Base-by-base conservation (phyloP, 37 sponge, comb jelly and placozoan species). In the Mnemiopsis leidyi region DNA sequence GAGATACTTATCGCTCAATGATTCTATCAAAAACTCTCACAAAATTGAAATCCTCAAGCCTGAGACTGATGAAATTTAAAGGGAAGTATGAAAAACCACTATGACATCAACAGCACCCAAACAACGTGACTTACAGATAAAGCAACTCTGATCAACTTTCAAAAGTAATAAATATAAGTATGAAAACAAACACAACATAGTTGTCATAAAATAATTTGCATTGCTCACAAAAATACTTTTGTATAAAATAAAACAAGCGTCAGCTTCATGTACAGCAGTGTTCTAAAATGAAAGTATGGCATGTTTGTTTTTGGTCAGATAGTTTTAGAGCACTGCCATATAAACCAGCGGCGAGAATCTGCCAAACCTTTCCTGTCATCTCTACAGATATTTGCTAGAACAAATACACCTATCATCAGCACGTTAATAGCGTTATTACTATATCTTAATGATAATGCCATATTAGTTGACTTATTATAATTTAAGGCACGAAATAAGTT, bases 151-250 rank as follows among this genome's bases (percentile, higher is more conserved):
- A 48, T 48, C 61, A 48, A 48, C 61, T 48, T 48, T 48, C 61
- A 48, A 48, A 48, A 48, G 61, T 13, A 48, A 48, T 48, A 48
- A 48, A 48, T 48, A 71, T 28, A 23, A 71, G 73, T 71, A 28
- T 71, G 73, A 29, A 71, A 71, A 29, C 73, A 71, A 71, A 28
- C 25, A 71, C 73, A 71, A 71, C 73, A 71, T 71, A 28, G 29
- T 71, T 71, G 25, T 29, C 30, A 71, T 71, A 29, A 71, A 71
- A 71, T 28, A 28, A 71, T 23, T 71, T 71, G 73, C 30, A 29
- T 28, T 71, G 73, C 73, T 71, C 73, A 71, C 29, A 29, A 71
- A 71, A 71, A 71, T 48, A 48, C 5, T 48, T 48, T 48, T 48
- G 61, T 48, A 48, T 48, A 48, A 48, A 48, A 48, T 48, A 48